These are phyloP conservation scores for Drosophila teissieri DNA, from an alignment of 1,140 invertebrate species.

Conservation along the genomic window DNA sequence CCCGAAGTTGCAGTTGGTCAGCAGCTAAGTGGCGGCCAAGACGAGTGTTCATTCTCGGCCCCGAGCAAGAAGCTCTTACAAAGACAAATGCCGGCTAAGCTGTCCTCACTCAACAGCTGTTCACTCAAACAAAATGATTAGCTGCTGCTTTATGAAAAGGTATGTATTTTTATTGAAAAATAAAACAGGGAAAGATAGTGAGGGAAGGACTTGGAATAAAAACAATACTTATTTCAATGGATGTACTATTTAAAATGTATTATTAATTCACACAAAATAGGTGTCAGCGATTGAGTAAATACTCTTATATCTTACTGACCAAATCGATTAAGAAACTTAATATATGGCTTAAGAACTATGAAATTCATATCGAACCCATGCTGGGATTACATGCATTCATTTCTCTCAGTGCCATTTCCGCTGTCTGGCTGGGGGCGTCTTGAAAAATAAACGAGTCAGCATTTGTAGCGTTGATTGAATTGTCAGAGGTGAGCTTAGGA, in stretches of 20 bases:
- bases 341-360: no score
- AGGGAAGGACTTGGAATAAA: no score
- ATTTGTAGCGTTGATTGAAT: constrained; percentile 80
- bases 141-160: neutral
- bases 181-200: no score
- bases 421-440: constrained; percentile 28
- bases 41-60: constrained; percentile 24
- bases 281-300: no score
- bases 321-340: no score
- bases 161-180: no score
- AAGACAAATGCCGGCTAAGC: constrained; percentile 59
- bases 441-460: constrained; percentile 77
- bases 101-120: constrained; percentile 10
- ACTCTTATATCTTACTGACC: no score
- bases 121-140: neutral
- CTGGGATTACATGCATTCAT: no score
- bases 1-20: constrained; percentile 57
- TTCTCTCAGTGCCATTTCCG: constrained; percentile 13
- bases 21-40: constrained; percentile 50
- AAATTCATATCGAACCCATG: no score
- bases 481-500: constrained; percentile 67
- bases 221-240: no score
- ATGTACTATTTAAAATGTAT: no score
- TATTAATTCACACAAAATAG: no score
- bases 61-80: constrained; percentile 42